Evolutionary conservation across 2,797 vertebrate genomes (phyloP).

Genomic region (Pygocentrus nattereri): DNA sequence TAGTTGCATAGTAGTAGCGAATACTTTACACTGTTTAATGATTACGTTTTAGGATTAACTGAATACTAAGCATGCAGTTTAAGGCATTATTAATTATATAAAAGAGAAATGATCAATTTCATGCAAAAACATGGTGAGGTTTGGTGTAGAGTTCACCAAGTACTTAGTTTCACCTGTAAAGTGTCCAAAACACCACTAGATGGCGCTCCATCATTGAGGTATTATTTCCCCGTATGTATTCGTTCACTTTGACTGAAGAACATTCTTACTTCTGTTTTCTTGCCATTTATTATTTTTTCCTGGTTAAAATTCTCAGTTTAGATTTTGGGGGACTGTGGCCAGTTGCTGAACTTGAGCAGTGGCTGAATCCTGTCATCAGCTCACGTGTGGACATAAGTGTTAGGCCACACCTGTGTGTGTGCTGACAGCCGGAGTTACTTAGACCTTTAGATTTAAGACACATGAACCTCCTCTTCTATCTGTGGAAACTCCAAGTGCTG

Average conservation of each 20-base stretch:
- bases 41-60: background rate
- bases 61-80: background rate
- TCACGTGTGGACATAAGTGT: conserved; percentile 21
- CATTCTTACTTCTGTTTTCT: background rate
- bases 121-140: no score
- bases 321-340: background rate
- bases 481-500: conserved; percentile 55
- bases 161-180: background rate
- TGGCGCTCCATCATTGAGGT: conserved; percentile 62
- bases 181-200: conserved; percentile 65
- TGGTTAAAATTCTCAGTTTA: conserved; percentile 21
- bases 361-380: conserved; percentile 27
- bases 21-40: no score
- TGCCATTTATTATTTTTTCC: conserved; percentile 1
- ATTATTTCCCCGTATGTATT: background rate
- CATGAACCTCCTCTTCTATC: conserved; percentile 23
- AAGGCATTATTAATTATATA: no score
- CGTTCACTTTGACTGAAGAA: background rate
- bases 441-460: conserved; percentile 35
- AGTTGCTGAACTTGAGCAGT: background rate
- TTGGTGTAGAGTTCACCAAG: no score
- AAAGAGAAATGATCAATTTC: background rate
- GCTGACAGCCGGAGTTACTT: conserved; percentile 42
- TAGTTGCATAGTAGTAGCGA: background rate
- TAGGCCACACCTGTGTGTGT: conserved; percentile 50